Percentiles rank a stretch among this genome's conserved stretches.
Conservation (phyloP, 1,140 invertebrate species). For the Apolygus lucorum region DNA sequence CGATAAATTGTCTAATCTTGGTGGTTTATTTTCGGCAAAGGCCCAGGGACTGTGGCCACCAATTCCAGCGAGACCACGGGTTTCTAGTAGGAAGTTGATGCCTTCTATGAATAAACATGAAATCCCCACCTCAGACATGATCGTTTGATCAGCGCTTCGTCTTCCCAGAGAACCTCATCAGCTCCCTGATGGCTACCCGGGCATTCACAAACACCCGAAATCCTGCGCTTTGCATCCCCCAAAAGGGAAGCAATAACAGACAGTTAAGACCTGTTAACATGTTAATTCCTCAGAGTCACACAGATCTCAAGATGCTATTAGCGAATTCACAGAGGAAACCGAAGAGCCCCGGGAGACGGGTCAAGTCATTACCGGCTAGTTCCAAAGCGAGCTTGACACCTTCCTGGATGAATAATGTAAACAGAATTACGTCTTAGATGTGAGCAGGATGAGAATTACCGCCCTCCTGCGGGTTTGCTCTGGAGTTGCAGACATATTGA, state of each 20-base stretch:
- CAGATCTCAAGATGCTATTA: not conserved
- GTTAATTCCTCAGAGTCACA: not conserved
- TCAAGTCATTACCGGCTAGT: conserved; percentile 2
- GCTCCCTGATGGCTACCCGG: no score
- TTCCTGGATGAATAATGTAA: conserved; percentile 15
- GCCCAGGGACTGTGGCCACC: no score
- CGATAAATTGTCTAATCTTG: no score
- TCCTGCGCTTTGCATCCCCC: not conserved
- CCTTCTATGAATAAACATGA: no score
- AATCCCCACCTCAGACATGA: no score
- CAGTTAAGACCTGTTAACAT: conserved; percentile 5
- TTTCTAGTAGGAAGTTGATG: no score
- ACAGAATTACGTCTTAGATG: conserved; percentile 19
- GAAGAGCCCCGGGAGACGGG: not conserved
- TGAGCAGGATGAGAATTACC: conserved; percentile 8
- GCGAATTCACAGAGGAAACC: not conserved
- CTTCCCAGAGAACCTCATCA: no score
- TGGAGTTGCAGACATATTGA: conserved; percentile 17
- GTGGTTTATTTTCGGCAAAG: no score
- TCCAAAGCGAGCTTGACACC: conserved; percentile 1
- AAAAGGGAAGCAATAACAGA: not conserved
- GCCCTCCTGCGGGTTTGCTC: not conserved
- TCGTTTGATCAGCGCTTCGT: no score
- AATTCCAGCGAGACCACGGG: no score
- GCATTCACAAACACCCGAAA: not conserved